Conservation (phyloP, 2,888 invertebrate species). For the Tetranychus truncatus region DNA sequence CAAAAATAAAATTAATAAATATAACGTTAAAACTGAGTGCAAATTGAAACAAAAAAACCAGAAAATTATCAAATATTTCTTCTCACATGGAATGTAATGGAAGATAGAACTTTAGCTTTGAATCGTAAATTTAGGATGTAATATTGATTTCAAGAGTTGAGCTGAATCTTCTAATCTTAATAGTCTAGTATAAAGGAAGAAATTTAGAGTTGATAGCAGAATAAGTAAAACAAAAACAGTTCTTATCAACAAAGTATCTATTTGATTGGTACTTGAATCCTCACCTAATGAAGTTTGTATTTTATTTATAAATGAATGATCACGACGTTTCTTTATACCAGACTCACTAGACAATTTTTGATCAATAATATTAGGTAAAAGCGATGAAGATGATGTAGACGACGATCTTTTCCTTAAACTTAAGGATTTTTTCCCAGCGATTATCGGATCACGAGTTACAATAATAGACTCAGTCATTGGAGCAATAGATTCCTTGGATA, state of each 20-base stretch:
- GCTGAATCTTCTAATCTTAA: slow-evolving; percentile 4
- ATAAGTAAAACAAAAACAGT: not conserved
- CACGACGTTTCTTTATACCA: not conserved
- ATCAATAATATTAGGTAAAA: not conserved
- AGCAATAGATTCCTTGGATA: not conserved
- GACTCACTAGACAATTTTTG: not conserved
- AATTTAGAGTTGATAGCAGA: not conserved
- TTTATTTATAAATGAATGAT: not conserved
- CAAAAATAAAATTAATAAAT: too few species aligned
- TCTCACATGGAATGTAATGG: too few species aligned
- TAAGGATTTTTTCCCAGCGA: not conserved
- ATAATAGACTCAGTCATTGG: not conserved
- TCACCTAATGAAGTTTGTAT: not conserved
- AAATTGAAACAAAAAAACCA: too few species aligned
- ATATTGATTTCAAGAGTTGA: not conserved
- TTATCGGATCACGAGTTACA: not conserved
- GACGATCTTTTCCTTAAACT: not conserved
- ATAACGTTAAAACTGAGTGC: too few species aligned
- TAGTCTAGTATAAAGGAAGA: not conserved
- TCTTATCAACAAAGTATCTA: not conserved
- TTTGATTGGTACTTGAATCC: not conserved
- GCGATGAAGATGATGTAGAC: not conserved
- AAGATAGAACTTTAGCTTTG: too few species aligned
- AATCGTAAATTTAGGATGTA: not conserved
- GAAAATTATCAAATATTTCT: too few species aligned